These are phyloP conservation scores for Distichodus sexfasciatus DNA, from an alignment of 2,797 vertebrate genomes.

Conservation along the genomic window DNA sequence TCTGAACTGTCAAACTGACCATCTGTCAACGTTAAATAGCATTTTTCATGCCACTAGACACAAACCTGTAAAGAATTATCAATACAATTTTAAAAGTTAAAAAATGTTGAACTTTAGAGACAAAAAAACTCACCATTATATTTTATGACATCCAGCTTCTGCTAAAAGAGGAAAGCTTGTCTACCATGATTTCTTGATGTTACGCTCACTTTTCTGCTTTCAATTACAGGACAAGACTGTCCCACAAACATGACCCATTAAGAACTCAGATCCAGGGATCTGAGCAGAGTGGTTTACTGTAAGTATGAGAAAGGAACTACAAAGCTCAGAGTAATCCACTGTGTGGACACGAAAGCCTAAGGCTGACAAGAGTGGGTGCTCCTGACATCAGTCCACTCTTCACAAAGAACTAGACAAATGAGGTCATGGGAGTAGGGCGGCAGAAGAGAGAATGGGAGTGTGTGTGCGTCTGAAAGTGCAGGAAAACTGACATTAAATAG, in stretches of 20 bases:
- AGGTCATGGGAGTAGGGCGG: conserved; percentile 28
- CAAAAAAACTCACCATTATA: not conserved
- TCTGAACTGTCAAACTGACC: no score
- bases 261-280: conserved; percentile 16
- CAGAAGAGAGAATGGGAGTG: conserved; percentile 6
- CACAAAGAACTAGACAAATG: conserved; percentile 33
- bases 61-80: no score
- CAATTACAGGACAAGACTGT: conserved; percentile 4
- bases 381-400: conserved; percentile 27
- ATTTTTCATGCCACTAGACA: no score
- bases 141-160: not conserved
- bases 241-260: conserved; percentile 22
- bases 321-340: conserved; percentile 30
- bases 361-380: conserved; percentile 19
- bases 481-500: conserved; percentile 42
- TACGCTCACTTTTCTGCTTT: conserved; percentile 12
- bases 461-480: conserved; percentile 3
- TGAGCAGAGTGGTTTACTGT: conserved; percentile 32
- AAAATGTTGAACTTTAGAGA: no score
- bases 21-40: no score
- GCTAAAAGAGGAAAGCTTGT: not conserved
- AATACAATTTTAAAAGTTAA: no score
- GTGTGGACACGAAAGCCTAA: conserved; percentile 28
- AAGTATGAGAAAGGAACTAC: conserved; percentile 25
- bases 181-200: not conserved